Conservation (phyloP, 2,888 invertebrate genomes). For the Dryocosmus kuriphilus region DNA sequence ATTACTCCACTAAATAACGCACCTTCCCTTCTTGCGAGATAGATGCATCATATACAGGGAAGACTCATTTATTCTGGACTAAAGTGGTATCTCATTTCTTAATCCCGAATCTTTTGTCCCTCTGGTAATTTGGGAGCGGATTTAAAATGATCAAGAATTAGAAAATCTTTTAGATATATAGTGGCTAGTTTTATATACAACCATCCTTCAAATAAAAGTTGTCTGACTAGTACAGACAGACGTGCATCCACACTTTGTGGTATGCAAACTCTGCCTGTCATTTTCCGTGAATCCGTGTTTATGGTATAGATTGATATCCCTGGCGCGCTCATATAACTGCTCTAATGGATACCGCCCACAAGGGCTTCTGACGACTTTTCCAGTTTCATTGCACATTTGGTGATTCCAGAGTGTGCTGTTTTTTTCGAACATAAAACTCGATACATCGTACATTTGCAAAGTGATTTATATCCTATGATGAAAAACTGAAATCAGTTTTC, state of each 20-base stretch:
- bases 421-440: not conserved
- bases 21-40: too few relatives aligned
- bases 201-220: too few relatives aligned
- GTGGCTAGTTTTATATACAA: too few relatives aligned
- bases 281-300: not conserved
- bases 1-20: too few relatives aligned
- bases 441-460: not conserved
- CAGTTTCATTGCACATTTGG: not conserved
- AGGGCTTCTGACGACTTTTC: not conserved
- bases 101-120: too few relatives aligned
- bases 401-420: not conserved
- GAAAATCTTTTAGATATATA: not conserved
- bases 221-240: too few relatives aligned
- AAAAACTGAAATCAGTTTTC: not conserved
- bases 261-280: not conserved
- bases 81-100: too few relatives aligned
- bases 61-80: too few relatives aligned
- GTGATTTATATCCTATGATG: slow-evolving; percentile 2
- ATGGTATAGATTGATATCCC: not conserved
- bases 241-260: too few relatives aligned
- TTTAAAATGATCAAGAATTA: too few relatives aligned
- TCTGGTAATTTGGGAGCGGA: too few relatives aligned
- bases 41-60: too few relatives aligned
- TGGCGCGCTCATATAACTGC: not conserved
- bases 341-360: not conserved